Evolutionary conservation across 1,140 invertebrate genomes (phyloP).

Genomic region (Drosophila kanapiae): DNA sequence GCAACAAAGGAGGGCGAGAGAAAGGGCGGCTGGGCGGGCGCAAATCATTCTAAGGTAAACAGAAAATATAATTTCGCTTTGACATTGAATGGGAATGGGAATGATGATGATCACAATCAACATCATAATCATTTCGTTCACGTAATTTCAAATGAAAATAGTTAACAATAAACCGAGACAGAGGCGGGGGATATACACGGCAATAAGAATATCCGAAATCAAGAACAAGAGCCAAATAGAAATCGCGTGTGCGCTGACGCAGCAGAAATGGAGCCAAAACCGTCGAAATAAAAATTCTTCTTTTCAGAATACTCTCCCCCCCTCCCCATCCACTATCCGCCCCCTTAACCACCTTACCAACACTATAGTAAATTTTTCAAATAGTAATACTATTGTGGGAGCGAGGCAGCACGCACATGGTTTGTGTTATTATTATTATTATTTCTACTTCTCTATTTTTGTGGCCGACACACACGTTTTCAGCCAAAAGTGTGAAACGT

Average conservation of each 20-base stretch:
- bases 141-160: slow-evolving; percentile 64
- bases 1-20: slow-evolving; percentile 39
- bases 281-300: slow-evolving; percentile 22
- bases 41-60: slow-evolving; percentile 56
- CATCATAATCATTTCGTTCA: slow-evolving; percentile 51
- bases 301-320: slow-evolving; percentile 15
- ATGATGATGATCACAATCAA: slow-evolving; percentile 60
- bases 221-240: slow-evolving; percentile 39
- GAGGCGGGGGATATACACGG: not conserved
- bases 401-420: slow-evolving; percentile 64
- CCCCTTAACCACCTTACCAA: slow-evolving; percentile 3
- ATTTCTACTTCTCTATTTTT: slow-evolving; percentile 20
- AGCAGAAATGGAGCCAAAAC: slow-evolving; percentile 57
- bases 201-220: slow-evolving; percentile 10
- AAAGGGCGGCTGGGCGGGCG: not conserved
- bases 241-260: slow-evolving; percentile 75
- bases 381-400: slow-evolving; percentile 24
- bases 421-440: slow-evolving; percentile 31
- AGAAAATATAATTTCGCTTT: slow-evolving; percentile 62
- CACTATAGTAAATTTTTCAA: slow-evolving; percentile 20
- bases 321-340: not conserved
- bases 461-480: slow-evolving; percentile 60
- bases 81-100: slow-evolving; percentile 29
- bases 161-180: slow-evolving; percentile 14
- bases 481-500: slow-evolving; percentile 66